Base-by-base conservation (phyloP, 2,888 invertebrate genomes). In the Eulithis testata region DNA sequence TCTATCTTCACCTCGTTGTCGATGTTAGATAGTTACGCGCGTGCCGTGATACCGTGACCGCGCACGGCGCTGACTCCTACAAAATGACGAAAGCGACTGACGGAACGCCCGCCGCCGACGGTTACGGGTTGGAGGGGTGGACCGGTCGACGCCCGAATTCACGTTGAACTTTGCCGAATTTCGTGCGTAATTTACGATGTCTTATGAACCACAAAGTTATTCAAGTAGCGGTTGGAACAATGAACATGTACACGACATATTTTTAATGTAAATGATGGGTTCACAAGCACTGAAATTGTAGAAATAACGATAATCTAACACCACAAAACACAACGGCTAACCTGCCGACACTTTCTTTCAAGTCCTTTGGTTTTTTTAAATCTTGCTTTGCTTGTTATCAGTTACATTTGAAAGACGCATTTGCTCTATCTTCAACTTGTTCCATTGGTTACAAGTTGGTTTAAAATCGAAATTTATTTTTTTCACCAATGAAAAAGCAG, bases 111-210 rank as follows among this genome's bases (percentile, higher is more conserved):
- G 21, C 81, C 86, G 85, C 81, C 86, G 85, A 86, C 90, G 89
- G 89, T 88, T 84, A 86, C 84, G 80, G 80, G 88, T 88, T 88
- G 91, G 82, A 90, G 91, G 91, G 91, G 89, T 88, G 89, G 82
- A 91, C 91, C 92, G 91, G 92, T 92, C 86, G 91, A 92, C 92
- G 92, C 92, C 92, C 91, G 91, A 88, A 88, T 87, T 88, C 83
- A 85, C 85, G 85, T 85, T 84, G 78, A 81, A 78, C 83, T 85
- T 81, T 79, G 79, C 82, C 84, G 77, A 87, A 88, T 79, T 83
- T 82, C 70, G 76, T 79, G 76, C 63, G 72, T 79, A 77, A 78
- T 80, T 83, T 76, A 76, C 73, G 73, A 73, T 64, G 64, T 72
- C 72, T 69, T 68, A 70, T 66, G 59, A 71, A 70, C 49, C 56